Conservation (phyloP, 2,113 vertebrate genomes). For the Perca fluviatilis region DNA sequence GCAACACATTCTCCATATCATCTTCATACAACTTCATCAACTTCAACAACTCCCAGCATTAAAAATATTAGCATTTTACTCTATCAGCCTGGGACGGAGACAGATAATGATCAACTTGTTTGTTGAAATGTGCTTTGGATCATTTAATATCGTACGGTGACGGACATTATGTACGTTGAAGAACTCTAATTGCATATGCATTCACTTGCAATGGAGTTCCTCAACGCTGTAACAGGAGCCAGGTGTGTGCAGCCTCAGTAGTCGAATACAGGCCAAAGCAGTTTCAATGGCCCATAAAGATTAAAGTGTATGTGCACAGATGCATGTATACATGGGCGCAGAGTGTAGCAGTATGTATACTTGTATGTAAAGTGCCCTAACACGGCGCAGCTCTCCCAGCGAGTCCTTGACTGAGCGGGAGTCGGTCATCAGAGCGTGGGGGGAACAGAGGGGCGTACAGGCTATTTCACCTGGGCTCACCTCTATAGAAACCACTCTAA, state of each 20-base stretch:
- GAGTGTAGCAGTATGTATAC: neutral
- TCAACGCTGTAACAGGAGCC: conserved; percentile 34
- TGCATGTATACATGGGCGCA: neutral
- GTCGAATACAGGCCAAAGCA: neutral
- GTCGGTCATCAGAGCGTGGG: conserved; percentile 27
- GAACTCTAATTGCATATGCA: neutral
- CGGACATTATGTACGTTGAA: neutral
- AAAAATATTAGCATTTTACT: neutral
- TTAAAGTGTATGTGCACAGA: conserved; percentile 2
- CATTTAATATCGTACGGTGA: neutral
- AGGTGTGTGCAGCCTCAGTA: conserved; percentile 48
- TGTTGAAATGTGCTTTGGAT: neutral
- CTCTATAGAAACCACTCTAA: conserved; percentile 56
- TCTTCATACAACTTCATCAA: neutral
- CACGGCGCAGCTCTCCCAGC: conserved; percentile 12
- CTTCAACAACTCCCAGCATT: neutral
- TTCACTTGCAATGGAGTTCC: conserved; percentile 1
- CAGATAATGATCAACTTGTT: neutral
- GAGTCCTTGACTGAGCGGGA: conserved; percentile 24
- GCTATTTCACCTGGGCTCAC: conserved; percentile 65
- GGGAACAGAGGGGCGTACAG: conserved; percentile 22
- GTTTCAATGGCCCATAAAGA: conserved; percentile 24
- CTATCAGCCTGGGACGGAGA: neutral
- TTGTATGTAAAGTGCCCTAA: neutral
- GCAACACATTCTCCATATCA: neutral